Base-by-base conservation (phyloP, 2,113 vertebrate species). In the Xenus cinereus region DNA sequence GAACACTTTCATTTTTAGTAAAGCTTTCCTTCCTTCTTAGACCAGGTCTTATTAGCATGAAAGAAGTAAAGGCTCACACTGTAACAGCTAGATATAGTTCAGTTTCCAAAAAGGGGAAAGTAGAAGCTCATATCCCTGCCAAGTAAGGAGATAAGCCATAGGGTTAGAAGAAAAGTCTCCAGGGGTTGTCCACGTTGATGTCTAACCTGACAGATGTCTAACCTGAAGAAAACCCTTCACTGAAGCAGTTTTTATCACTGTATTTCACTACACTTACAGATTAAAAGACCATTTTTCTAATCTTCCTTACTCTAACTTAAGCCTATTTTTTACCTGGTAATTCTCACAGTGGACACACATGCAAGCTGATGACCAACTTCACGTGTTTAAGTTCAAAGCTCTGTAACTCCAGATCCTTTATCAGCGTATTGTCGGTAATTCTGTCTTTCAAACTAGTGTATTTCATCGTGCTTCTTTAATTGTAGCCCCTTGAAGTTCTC, bases 61-160 rank as follows among this genome's bases (percentile, higher is more conserved):
- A 87, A 46, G 59, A 64, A 68, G 14, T 15, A 82, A 76, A 85
- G 37, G 48, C 16, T 75, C 14, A 41, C 8, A 7, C 22, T 79
- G 21, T 30, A n/a, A 85, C 4, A 53, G 23, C 32, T 57, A 48
- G 46, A 35, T 60, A 46, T 9, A 9, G 8, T 37, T 86, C 37
- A 6, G 9, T 54, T 86, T 76, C 57, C 45, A 41, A 32, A 79
- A 0, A 35, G 12, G 16, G 43, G 32, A n/a, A 76, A 54, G 32
- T 50, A 6, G 20, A 68, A 83, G 24, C 37, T 50, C 1, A 0
- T 5, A 15, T 16, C 28, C 1, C 0, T 39, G 41, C 30, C n/a
- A 63, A 51, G 37, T 67, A n/a, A 53, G 28, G 37, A 71, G 16
- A 64, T 22, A 68, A 64, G 28, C 13, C 46, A n/a, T 14, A 69